These are phyloP conservation scores for Promerops cafer DNA, from an alignment of 2,113 vertebrate species.

Conservation along the genomic window DNA sequence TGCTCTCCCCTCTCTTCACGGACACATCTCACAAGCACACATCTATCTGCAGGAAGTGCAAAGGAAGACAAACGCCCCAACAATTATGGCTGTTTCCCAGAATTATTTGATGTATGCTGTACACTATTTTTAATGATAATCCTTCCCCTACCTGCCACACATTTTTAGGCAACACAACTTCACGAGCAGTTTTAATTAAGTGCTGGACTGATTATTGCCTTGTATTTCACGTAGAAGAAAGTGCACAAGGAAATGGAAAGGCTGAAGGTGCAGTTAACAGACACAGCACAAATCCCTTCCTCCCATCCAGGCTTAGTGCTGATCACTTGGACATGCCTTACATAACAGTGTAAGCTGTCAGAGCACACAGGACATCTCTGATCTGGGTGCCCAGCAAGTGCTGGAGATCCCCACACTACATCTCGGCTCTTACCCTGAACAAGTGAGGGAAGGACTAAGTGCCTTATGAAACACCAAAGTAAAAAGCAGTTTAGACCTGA, in stretches of 20 bases:
- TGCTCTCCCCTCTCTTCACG: not conserved
- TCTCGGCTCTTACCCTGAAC: not conserved
- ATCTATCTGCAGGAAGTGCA: not conserved
- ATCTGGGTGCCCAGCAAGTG: not conserved
- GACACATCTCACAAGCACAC: not conserved
- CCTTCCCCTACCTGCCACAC: not conserved
- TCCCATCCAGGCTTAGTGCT: conserved; percentile 17
- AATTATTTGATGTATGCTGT: not conserved
- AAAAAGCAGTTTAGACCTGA: not conserved
- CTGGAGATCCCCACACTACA: not conserved
- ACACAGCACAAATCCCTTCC: conserved; percentile 15
- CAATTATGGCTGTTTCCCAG: not conserved
- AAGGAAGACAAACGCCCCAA: not conserved
- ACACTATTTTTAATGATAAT: not conserved
- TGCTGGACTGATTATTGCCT: not conserved
- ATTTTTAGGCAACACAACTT: not conserved
- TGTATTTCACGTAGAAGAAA: not conserved
- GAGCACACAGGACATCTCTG: not conserved
- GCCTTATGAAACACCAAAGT: not conserved
- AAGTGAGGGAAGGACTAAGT: not conserved
- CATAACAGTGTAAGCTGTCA: conserved; percentile 36
- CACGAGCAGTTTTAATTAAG: not conserved
- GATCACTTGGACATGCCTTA: conserved; percentile 41
- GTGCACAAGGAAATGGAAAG: not conserved
- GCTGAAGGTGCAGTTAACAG: not conserved